These are phyloP conservation scores for Heliconius charithonia DNA, from an alignment of 2,888 invertebrate species.

Conservation along the genomic window DNA sequence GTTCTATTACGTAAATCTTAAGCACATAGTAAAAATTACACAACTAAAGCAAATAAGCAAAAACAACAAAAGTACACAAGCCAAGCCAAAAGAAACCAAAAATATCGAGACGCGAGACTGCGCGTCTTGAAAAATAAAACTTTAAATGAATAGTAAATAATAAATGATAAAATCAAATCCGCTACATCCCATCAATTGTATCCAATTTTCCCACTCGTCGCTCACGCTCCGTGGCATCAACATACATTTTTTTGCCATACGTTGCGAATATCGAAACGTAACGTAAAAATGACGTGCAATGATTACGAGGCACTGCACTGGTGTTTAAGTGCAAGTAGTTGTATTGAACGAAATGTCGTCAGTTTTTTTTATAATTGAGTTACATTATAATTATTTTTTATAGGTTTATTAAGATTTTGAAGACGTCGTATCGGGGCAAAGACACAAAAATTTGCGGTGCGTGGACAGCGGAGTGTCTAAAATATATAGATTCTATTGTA, in stretches of 20 bases:
- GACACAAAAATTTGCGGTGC: too few relatives aligned
- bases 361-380: neutral
- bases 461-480: too few relatives aligned
- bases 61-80: too few relatives aligned
- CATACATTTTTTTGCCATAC: conserved; percentile 33
- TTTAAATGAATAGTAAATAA: too few relatives aligned
- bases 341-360: neutral
- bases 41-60: too few relatives aligned
- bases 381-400: too few relatives aligned
- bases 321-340: conserved; percentile 2
- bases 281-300: conserved; percentile 33
- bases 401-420: neutral
- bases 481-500: too few relatives aligned
- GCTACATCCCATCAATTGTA: conserved; percentile 31
- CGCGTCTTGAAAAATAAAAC: too few relatives aligned
- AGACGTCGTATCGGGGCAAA: neutral
- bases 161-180: conserved; percentile 1
- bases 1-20: too few relatives aligned
- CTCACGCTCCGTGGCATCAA: conserved; percentile 19
- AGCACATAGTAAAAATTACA: too few relatives aligned
- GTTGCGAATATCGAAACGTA: conserved; percentile 44
- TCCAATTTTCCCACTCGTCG: conserved; percentile 36
- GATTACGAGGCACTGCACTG: conserved; percentile 18
- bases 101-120: too few relatives aligned
- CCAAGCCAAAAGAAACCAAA: too few relatives aligned